Percentiles rank a stretch among this genome's conserved stretches.
phyloP scores from a whole-genome alignment of 2,888 invertebrate species.

The Spilarctia lutea region DNA sequence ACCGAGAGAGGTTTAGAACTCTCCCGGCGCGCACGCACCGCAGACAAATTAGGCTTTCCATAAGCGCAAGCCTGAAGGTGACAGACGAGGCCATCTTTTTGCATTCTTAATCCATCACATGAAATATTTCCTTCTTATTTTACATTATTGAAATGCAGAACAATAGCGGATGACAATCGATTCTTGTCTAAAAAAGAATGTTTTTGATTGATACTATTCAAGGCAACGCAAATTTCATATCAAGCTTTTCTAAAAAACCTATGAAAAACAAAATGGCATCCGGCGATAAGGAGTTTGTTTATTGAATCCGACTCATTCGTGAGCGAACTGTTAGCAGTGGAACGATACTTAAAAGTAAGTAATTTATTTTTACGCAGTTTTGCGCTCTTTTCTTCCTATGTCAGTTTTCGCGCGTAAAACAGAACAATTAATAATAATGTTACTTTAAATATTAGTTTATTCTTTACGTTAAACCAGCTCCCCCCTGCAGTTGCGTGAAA shows the following conservation, averaged over 20 bases:
- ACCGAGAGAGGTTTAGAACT: too few species aligned
- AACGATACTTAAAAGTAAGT: conserved; percentile 15
- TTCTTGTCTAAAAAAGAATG: conserved; percentile 5
- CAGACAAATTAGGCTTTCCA: too few species aligned
- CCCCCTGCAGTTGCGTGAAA: too few species aligned
- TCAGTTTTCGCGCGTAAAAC: not conserved
- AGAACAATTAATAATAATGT: too few species aligned
- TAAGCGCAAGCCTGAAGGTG: too few species aligned
- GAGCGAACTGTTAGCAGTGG: not conserved
- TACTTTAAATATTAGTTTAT: too few species aligned
- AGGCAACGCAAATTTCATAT: conserved; percentile 4
- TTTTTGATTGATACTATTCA: conserved; percentile 2
- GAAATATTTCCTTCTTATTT: not conserved
- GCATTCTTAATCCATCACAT: too few species aligned
- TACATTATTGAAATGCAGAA: not conserved
- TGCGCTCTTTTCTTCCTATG: not conserved
- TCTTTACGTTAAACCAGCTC: too few species aligned
- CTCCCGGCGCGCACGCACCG: too few species aligned
- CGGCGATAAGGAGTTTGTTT: conserved; percentile 18
- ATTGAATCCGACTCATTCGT: conserved; percentile 8
- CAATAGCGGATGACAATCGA: not conserved
- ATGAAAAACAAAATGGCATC: not conserved
- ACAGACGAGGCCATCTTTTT: too few species aligned
- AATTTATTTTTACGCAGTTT: not conserved
- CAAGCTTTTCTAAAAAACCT: conserved; percentile 10